Evolutionary conservation across 2,797 vertebrate genomes (phyloP), one percentile per base, ranked within the genome.

Genomic region (Lepus townsendii): DNA sequence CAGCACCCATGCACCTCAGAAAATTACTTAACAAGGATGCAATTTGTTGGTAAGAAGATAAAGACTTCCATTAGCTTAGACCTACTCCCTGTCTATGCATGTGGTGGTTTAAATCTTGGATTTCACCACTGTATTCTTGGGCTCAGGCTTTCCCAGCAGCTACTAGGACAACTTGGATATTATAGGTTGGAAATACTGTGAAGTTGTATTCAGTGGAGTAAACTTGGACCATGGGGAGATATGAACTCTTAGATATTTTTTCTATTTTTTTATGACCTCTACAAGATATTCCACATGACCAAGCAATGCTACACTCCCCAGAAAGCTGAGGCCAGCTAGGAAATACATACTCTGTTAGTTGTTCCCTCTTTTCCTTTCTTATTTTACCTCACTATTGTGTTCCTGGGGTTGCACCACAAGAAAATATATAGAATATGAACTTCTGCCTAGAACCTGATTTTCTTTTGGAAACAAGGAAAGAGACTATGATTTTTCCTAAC

Each of bases 401-500:
- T 91, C 66, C 83, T 87, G 52, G 20, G 7, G 69, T 90, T 80
- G 42, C 24, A 68, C 14, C 42, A 57, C 6, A 75, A 26, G 20
- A 57, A 63, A 60, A 78, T 50, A 60, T 8, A 63, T 32, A 30
- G 19, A 63, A 50, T 17, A 52, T 38, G 90, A 72, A 57, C 38
- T 91, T 93, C 82, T 57, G 35, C 35, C 47, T 78, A 50, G 11
- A 91, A 60, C 30, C 26, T 20, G 38, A 16, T 77, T 87, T 93
- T 60, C 30, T 60, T 77, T 30, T 71, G 30, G 50, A 57, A 26
- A 5, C 47, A 87, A 91, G 66, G 7, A 66, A 93, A 20, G 57
- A 83, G n/a, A 83, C 1, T 42, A 2, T 87, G 8, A 26, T 66
- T 91, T 78, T 93, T 79, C 60, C 50, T 92, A 66, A 77, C 11